A percentile compares a stretch with the other conserved stretches of the same genome.
Conservation (phyloP, 2,797 vertebrate species). For the Poeciliopsis paucimaculata region DNA sequence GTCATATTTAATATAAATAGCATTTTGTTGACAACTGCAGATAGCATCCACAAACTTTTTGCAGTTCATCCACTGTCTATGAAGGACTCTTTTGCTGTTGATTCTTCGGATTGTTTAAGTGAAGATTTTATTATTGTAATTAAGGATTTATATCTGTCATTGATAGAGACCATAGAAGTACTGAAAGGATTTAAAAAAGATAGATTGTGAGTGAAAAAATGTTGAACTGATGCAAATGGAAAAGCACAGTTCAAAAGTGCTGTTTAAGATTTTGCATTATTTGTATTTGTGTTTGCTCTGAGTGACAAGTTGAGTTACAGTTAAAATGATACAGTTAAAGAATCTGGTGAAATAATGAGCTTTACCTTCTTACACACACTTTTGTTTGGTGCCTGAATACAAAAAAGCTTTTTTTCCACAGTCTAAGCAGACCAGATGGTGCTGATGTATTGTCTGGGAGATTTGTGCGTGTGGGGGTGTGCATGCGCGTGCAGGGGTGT, state of each 20-base stretch:
- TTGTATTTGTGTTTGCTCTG: conserved; percentile 7
- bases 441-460: conserved; percentile 41
- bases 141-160: neutral
- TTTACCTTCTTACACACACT: neutral
- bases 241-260: conserved; percentile 7
- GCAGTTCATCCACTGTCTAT: neutral
- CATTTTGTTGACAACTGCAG: too few species aligned
- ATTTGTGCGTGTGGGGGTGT: neutral
- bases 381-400: conserved; percentile 51
- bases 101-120: neutral
- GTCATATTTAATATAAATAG: too few species aligned
- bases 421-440: conserved; percentile 68
- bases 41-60: neutral
- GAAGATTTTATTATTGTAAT: neutral
- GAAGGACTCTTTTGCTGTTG: neutral
- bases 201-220: neutral
- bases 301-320: conserved; percentile 27
- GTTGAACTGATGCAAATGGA: conserved; percentile 4
- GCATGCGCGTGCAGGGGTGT: conserved; percentile 1
- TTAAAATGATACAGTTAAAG: conserved; percentile 51
- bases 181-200: neutral
- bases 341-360: conserved; percentile 59
- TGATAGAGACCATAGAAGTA: neutral
- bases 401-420: conserved; percentile 52
- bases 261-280: conserved; percentile 17